Conservation (phyloP, 2,113 vertebrate species). For the Amblyornis subalaris region DNA sequence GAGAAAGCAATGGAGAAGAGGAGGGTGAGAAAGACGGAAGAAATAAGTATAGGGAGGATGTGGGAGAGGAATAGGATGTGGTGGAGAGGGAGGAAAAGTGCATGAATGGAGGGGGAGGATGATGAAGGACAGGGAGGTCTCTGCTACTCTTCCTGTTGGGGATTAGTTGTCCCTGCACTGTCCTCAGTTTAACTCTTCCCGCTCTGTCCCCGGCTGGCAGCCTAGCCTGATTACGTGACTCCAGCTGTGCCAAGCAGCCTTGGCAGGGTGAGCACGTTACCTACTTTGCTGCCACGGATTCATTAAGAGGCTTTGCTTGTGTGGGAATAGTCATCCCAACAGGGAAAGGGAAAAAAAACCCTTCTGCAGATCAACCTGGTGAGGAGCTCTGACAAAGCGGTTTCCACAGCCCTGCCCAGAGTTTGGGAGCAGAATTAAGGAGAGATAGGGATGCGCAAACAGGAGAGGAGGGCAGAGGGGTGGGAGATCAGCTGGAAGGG, state of each 20-base stretch:
- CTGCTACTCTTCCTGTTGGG: slow-evolving; percentile 4
- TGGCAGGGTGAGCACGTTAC: slow-evolving; percentile 46
- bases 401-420: not conserved
- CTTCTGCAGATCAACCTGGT: slow-evolving; percentile 15
- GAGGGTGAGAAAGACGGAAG: not conserved
- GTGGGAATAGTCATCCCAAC: slow-evolving; percentile 60
- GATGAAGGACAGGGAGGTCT: slow-evolving; percentile 18
- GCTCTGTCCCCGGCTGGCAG: not conserved
- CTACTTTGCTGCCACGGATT: slow-evolving; percentile 63
- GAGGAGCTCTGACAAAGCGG: slow-evolving; percentile 41
- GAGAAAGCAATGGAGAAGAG: not conserved
- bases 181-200: slow-evolving; percentile 55
- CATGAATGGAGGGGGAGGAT: not conserved
- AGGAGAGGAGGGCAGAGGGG: not conserved
- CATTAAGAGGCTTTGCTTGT: slow-evolving; percentile 71
- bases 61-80: not conserved
- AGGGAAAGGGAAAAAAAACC: not conserved
- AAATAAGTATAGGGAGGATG: not conserved
- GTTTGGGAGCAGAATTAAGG: not conserved
- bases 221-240: slow-evolving; percentile 57
- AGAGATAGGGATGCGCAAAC: not conserved
- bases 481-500: not conserved
- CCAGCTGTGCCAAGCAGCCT: slow-evolving; percentile 65
- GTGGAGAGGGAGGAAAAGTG: not conserved
- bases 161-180: slow-evolving; percentile 42